Percentiles rank a stretch among this genome's conserved stretches.
Evolutionary conservation across 2,888 invertebrate species (phyloP).

Genomic region (Cryptocephalus primarius): DNA sequence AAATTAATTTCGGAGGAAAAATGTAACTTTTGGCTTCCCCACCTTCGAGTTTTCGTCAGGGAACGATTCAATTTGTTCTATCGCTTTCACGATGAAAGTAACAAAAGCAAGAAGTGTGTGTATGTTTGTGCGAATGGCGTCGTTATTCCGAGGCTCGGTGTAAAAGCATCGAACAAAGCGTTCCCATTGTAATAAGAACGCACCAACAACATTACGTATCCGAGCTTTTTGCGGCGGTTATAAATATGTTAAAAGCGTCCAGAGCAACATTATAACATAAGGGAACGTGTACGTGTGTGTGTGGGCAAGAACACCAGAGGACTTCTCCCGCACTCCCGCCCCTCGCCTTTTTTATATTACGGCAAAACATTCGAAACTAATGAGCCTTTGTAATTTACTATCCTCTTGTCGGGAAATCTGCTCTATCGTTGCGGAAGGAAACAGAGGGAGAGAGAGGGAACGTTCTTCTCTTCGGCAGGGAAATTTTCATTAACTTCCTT

Average conservation of each 20-base stretch:
- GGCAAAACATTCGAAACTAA: constrained; percentile 14
- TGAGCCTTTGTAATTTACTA: constrained; percentile 17
- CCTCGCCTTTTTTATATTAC: not conserved
- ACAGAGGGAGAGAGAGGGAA: constrained; percentile 5
- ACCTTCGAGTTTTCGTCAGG: too few relatives aligned
- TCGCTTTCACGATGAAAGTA: too few relatives aligned
- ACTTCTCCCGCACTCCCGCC: not conserved
- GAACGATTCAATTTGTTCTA: too few relatives aligned
- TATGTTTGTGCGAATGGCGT: too few relatives aligned
- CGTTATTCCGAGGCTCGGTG: too few relatives aligned
- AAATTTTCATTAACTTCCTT: constrained; percentile 16
- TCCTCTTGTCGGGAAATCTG: constrained; percentile 14
- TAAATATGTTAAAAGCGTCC: constrained; percentile 2
- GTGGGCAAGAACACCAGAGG: too few relatives aligned
- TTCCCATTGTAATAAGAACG: not conserved
- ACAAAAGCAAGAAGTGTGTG: too few relatives aligned
- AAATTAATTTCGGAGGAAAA: too few relatives aligned
- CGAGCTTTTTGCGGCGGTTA: constrained; percentile 2
- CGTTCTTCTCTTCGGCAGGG: not conserved
- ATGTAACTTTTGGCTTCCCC: too few relatives aligned
- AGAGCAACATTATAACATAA: not conserved
- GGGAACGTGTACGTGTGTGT: too few relatives aligned
- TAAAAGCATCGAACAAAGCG: too few relatives aligned
- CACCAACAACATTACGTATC: not conserved
- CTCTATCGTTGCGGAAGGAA: constrained; percentile 6